Percentiles rank a stretch among this genome's conserved stretches.
Evolutionary conservation across 1,140 invertebrate species (phyloP).

Genomic region (Melipona quadrifasciata): DNA sequence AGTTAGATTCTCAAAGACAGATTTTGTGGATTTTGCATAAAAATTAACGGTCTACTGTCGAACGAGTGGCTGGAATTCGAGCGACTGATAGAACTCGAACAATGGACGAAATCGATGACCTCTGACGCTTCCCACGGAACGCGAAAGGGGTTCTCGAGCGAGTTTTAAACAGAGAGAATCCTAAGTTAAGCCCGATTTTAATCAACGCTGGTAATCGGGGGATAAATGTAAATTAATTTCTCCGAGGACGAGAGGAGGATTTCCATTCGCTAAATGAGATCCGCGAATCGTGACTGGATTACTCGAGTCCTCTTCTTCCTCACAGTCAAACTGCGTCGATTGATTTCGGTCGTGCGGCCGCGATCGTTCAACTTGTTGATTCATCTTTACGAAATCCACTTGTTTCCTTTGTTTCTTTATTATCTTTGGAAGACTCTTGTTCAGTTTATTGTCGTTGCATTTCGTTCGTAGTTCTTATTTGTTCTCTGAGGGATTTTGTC

Average conservation of each 20-base stretch:
- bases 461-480: too few species aligned
- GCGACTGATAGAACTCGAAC: not conserved
- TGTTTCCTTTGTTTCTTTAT: too few species aligned
- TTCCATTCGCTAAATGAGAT: conserved; percentile 61
- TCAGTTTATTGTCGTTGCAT: too few species aligned
- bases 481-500: too few species aligned
- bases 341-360: conserved; percentile 2
- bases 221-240: conserved; percentile 73
- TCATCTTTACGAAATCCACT: too few species aligned
- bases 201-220: conserved; percentile 70
- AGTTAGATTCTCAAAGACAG: too few species aligned
- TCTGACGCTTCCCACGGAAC: not conserved
- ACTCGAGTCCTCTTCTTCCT: not conserved
- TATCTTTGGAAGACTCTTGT: too few species aligned
- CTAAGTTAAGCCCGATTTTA: conserved; percentile 61
- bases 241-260: conserved; percentile 29
- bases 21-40: too few species aligned
- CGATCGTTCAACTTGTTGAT: not conserved
- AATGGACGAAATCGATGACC: not conserved
- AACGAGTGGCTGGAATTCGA: not conserved
- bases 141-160: not conserved
- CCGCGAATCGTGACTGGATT: conserved; percentile 62
- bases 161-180: conserved; percentile 29
- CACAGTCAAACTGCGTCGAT: conserved; percentile 7
- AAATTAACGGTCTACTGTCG: not conserved